A percentile compares a stretch with the other conserved stretches of the same genome.
Conservation (phyloP, 2,797 vertebrate species). For the Garrulus glandarius region DNA sequence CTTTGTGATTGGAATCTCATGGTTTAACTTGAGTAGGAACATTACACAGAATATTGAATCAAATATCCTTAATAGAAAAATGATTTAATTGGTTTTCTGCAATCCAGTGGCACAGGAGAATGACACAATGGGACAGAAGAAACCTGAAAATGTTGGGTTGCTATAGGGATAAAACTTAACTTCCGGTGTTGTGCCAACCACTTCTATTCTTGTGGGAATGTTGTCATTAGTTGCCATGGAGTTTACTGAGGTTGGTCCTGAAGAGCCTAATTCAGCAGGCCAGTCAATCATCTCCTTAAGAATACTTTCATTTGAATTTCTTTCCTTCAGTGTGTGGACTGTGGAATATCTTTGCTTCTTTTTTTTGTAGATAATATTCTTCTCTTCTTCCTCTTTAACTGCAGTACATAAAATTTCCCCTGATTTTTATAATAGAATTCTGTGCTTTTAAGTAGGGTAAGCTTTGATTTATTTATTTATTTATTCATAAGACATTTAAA, state of each 20-base stretch:
- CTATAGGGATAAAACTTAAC: not conserved
- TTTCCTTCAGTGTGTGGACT: not conserved
- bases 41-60: not conserved
- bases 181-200: not conserved
- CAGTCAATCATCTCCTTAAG: not conserved
- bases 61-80: not conserved
- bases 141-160: not conserved
- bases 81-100: not conserved
- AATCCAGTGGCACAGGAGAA: not conserved
- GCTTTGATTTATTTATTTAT: not conserved
- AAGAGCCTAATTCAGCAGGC: not conserved
- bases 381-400: not conserved
- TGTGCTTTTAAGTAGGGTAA: not conserved
- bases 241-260: not conserved
- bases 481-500: not conserved
- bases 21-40: not conserved
- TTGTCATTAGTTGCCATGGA: not conserved
- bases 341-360: not conserved
- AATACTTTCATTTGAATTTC: not conserved
- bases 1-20: not conserved
- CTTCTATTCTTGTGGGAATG: not conserved
- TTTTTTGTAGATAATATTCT: not conserved
- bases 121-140: not conserved
- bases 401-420: not conserved
- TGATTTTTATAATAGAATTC: not conserved